These are phyloP conservation scores for Ectemnius continuus DNA, from an alignment of 2,888 invertebrate species.

Conservation along the genomic window DNA sequence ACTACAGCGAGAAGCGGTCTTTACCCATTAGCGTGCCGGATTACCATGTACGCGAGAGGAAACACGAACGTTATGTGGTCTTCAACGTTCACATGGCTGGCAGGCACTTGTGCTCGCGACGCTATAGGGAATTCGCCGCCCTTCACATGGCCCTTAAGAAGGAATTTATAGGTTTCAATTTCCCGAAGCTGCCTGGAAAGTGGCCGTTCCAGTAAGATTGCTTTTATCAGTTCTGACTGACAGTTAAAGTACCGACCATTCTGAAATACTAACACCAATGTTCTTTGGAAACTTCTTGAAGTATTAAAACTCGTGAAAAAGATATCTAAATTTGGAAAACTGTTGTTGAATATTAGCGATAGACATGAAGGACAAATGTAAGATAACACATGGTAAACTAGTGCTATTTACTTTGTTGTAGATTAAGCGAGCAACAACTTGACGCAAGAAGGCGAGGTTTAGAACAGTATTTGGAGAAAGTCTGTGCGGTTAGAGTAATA, in stretches of 20 bases:
- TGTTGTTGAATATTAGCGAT: too few relatives aligned
- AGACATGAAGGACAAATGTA: background rate
- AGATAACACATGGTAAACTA: background rate
- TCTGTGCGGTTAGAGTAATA: constrained; percentile 98
- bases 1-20: constrained; percentile 96
- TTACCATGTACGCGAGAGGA: constrained; percentile 92
- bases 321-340: too few relatives aligned
- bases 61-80: constrained; percentile 94
- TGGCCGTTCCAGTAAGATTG: constrained; percentile 92
- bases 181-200: constrained; percentile 98
- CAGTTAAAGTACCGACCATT: too few relatives aligned
- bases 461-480: constrained; percentile 98
- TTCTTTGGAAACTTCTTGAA: too few relatives aligned
- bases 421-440: constrained; percentile 96
- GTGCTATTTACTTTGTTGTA: constrained; percentile 51
- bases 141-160: constrained; percentile 93
- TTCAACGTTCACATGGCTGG: constrained; percentile 99
- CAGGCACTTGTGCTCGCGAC: constrained; percentile 95
- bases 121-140: constrained; percentile 97
- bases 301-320: too few relatives aligned
- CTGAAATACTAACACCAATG: too few relatives aligned
- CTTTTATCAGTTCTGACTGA: too few relatives aligned
- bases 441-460: constrained; percentile 96
- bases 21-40: constrained; percentile 95
- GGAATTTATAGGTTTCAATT: constrained; percentile 96